Percentiles rank a stretch among this genome's conserved stretches.
These are phyloP conservation scores for Thysanoteuthis rhombus DNA, from an alignment of 2,888 invertebrate genomes.

Conservation along the genomic window DNA sequence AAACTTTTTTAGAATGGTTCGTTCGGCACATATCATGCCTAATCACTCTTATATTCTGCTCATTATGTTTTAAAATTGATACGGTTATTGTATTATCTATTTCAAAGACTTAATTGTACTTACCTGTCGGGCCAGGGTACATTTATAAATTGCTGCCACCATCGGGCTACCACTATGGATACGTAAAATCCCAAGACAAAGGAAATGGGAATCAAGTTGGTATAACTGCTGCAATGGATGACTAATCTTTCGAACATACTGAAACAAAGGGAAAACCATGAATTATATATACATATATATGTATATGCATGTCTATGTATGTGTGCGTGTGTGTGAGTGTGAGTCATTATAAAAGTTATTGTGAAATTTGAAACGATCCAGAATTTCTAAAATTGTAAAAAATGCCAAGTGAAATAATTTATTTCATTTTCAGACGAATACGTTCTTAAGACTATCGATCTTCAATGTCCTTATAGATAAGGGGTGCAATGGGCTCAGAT, in stretches of 20 bases:
- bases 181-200: conserved; percentile 96
- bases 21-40: too few species aligned
- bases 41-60: too few species aligned
- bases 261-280: conserved; percentile 46
- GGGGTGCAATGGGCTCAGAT: too few species aligned
- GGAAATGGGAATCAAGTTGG: conserved; percentile 87
- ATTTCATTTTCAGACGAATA: too few species aligned
- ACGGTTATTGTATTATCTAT: not conserved
- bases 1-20: too few species aligned
- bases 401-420: too few species aligned
- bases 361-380: too few species aligned
- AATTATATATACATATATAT: too few species aligned
- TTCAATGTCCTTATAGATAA: too few species aligned
- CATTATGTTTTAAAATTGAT: not conserved
- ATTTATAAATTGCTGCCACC: conserved; percentile 84
- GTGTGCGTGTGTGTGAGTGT: not conserved
- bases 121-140: conserved; percentile 86
- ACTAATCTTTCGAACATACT: conserved; percentile 85
- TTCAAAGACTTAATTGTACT: not conserved
- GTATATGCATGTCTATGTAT: not conserved
- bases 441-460: too few species aligned
- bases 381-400: too few species aligned
- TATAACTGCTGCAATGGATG: conserved; percentile 85
- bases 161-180: conserved; percentile 88
- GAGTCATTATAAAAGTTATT: too few species aligned